Conservation (phyloP, 2,113 vertebrate genomes). For the Zingel zingel region DNA sequence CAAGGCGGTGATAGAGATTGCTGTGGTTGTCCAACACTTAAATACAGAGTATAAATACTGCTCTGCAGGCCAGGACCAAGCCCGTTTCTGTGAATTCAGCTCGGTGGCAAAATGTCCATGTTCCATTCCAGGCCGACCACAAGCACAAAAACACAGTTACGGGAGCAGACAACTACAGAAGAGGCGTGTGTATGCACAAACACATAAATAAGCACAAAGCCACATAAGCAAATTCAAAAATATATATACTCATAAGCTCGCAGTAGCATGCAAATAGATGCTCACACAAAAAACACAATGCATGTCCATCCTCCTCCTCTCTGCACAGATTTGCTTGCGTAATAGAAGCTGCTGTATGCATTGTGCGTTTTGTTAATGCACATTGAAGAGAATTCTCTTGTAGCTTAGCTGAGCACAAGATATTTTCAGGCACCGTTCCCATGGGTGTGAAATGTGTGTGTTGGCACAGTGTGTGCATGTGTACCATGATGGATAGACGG, state of each 20-base stretch:
- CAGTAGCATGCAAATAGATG: constrained; percentile 61
- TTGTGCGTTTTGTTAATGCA: constrained; percentile 53
- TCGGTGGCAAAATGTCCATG: constrained; percentile 77
- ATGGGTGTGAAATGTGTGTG: constrained; percentile 43
- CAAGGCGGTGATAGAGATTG: constrained; percentile 76
- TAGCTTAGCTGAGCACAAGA: constrained; percentile 41
- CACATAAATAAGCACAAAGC: constrained; percentile 77
- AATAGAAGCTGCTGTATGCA: constrained; percentile 42
- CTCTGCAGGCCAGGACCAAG: constrained; percentile 73
- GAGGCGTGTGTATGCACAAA: constrained; percentile 57
- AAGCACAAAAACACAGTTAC: constrained; percentile 78
- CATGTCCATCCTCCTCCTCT: constrained; percentile 23
- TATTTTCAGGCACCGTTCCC: constrained; percentile 63
- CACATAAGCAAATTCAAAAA: constrained; percentile 75
- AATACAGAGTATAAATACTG: constrained; percentile 81
- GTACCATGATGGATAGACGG: constrained; percentile 49
- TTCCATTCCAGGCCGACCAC: constrained; percentile 80
- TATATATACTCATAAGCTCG: constrained; percentile 40
- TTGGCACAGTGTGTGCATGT: constrained; percentile 51
- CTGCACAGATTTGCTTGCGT: constrained; percentile 38
- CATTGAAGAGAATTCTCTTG: constrained; percentile 29
- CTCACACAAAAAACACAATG: constrained; percentile 30
- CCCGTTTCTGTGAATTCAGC: constrained; percentile 80
- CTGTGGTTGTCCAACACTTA: constrained; percentile 78
- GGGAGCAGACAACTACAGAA: constrained; percentile 72